Base-by-base conservation (phyloP, 2,888 invertebrate genomes). In the Volucella bombylans region DNA sequence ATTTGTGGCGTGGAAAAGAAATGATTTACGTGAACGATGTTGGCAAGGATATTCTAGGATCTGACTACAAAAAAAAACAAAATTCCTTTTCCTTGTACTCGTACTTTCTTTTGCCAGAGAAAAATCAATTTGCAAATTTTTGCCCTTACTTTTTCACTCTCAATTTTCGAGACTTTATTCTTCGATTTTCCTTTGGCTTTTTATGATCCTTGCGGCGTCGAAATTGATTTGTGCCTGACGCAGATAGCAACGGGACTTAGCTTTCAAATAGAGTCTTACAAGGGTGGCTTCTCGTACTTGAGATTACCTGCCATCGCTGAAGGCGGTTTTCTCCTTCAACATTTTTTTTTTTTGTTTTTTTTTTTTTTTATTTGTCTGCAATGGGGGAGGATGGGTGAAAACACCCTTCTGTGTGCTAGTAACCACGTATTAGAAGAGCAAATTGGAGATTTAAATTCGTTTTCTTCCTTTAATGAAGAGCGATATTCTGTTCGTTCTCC, bases 381-480 rank as follows among this genome's bases (percentile, higher is more conserved):
- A 18, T 3, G 12, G 12, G 10, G 18, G 23, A 52, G n/a, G n/a
- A n/a, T n/a, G n/a, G n/a, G 31, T 31, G 31, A 31, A 31, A 31
- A 54, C 4, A 54, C 1, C n/a, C 49, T 14, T 8, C 8, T 14
- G n/a, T 14, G 11, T 0, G 39, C 10, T 31, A 23, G 45, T 68
- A 57, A 57, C 57, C 39, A 49, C 57, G 55, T 64, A 73, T 64
- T 64, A 57, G 57, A 47, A 43, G 18, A 69, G 43, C 62, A 62
- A 62, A 57, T 78, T 78, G 69, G 50, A 64, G 64, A 64, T 78
- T 69, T 71, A 71, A 64, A 55, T 64, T 64, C 62, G 45, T 41
- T 68, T 74, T 68, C 52, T 47, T 14, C 45, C 71, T 47, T 45
- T 45, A 18, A 61, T 41, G 31, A 50, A 8, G 6, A 38, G 11